These are phyloP conservation scores for Ceratothoa steindachneri DNA, from an alignment of 2,888 invertebrate genomes.

Conservation along the genomic window DNA sequence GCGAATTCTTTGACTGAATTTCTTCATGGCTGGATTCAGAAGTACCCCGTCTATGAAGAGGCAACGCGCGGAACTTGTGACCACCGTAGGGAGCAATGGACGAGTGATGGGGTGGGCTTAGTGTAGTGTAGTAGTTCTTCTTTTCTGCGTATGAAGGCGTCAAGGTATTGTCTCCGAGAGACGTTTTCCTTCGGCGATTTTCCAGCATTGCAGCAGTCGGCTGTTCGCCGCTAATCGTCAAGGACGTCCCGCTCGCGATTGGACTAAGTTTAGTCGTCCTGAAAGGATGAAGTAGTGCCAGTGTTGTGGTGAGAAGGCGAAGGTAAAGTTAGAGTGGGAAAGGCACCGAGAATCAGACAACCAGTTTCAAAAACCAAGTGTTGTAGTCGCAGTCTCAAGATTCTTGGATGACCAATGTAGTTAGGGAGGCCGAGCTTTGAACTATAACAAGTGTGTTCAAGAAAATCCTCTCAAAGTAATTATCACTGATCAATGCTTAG, in stretches of 20 bases:
- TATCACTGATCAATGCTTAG: no score
- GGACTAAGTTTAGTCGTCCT: slow-evolving; percentile 33
- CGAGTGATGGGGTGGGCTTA: not conserved
- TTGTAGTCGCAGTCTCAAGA: no score
- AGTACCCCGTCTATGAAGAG: slow-evolving; percentile 12
- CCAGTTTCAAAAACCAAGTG: no score
- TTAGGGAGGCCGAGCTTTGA: no score
- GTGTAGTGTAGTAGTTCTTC: not conserved
- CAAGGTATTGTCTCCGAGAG: not conserved
- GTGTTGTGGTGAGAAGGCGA: no score
- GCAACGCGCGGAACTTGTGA: not conserved
- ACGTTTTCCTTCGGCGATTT: not conserved
- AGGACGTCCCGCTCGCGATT: slow-evolving; percentile 35
- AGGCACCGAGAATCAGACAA: no score
- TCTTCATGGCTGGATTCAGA: slow-evolving; percentile 38
- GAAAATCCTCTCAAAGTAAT: no score
- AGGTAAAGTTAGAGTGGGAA: no score
- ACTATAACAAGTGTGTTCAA: no score
- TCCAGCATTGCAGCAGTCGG: not conserved
- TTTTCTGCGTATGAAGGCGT: not conserved
- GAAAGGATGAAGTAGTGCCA: no score
- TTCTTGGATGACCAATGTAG: no score
- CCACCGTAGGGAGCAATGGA: not conserved
- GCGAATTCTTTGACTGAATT: slow-evolving; percentile 26
- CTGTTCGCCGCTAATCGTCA: not conserved